A percentile compares a stretch with the other conserved stretches of the same genome.
phyloP scores from a whole-genome alignment of 2,888 invertebrate species.

The Drosophila recens region DNA sequence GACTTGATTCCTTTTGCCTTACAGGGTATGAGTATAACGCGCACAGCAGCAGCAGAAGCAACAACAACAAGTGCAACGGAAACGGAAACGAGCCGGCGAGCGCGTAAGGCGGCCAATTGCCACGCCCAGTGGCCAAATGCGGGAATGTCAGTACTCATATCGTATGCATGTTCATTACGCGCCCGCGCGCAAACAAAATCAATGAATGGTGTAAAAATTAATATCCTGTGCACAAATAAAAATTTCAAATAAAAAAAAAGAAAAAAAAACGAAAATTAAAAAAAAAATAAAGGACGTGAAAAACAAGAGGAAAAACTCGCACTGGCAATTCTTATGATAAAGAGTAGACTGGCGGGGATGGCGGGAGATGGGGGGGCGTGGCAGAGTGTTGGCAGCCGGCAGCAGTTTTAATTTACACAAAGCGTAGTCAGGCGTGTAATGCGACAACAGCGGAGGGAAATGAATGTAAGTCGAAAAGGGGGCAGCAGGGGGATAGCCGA shows the following conservation, averaged over 20 bases:
- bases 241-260: slow-evolving; percentile 57
- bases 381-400: slow-evolving; percentile 55
- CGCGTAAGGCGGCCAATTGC: slow-evolving; percentile 30
- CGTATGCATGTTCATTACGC: slow-evolving; percentile 63
- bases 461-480: neutral
- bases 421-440: slow-evolving; percentile 79
- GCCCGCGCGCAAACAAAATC: slow-evolving; percentile 66
- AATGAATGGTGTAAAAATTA: slow-evolving; percentile 84
- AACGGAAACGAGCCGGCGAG: slow-evolving; percentile 62
- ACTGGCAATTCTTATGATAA: slow-evolving; percentile 56
- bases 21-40: slow-evolving; percentile 26
- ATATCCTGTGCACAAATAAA: slow-evolving; percentile 77
- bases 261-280: slow-evolving; percentile 20
- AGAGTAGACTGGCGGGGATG: neutral
- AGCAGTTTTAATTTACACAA: slow-evolving; percentile 81
- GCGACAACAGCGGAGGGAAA: slow-evolving; percentile 43
- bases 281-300: slow-evolving; percentile 19
- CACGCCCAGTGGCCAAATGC: slow-evolving; percentile 22
- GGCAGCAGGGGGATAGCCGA: neutral
- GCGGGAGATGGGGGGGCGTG: neutral
- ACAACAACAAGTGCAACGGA: slow-evolving; percentile 29
- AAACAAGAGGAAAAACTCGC: slow-evolving; percentile 18
- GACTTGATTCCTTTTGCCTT: neutral
- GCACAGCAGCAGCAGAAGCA: neutral
- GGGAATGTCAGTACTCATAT: neutral